Evolutionary conservation across 2,113 vertebrate species (phyloP), one percentile per base, ranked within the genome.

Genomic region (Sebastes fasciatus): DNA sequence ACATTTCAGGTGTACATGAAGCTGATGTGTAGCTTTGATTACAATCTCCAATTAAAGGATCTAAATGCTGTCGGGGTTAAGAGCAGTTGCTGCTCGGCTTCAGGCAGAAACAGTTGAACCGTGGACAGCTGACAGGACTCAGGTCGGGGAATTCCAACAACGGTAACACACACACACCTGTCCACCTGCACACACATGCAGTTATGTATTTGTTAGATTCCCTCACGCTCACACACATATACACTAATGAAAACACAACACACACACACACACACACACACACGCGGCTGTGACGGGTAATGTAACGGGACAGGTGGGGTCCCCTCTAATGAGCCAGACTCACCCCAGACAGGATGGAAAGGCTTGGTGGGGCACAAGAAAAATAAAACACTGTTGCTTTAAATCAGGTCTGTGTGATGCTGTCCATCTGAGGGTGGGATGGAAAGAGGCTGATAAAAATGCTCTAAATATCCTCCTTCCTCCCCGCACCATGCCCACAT

Each of bases 91-190:
- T 60, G n/a, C 26, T 60, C 48, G n/a, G 83, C 34, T 78, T 67
- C 16, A 60, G 70, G 68, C 72, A 34, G 45, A 72, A 65, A 64
- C 64, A 16, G 69, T 74, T 78, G 55, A 69, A 43, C 62, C 54
- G 40, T 4, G 26, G 52, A 62, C 71, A 88, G 65, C 63, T 89
- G 90, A 86, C 68, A 60, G 65, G 54, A 72, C 64, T 82, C 66
- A 62, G 64, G 71, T 55, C 17, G 82, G 86, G 90, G 80, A 92
- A 69, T 88, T 92, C 87, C 89, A 78, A 23, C 67, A 82, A 78
- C 74, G 9, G 68, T 19, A 52, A 71, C 52, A 57, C 69, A 71
- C 69, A 43, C 54, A 58, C 71, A 85, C 79, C 78, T 85, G 77
- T 65, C 60, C 85, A 74, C 58, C n/a, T 79, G 42, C n/a, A 55